Conservation (phyloP, 2,113 vertebrate species). For the Nematolebias whitei region DNA sequence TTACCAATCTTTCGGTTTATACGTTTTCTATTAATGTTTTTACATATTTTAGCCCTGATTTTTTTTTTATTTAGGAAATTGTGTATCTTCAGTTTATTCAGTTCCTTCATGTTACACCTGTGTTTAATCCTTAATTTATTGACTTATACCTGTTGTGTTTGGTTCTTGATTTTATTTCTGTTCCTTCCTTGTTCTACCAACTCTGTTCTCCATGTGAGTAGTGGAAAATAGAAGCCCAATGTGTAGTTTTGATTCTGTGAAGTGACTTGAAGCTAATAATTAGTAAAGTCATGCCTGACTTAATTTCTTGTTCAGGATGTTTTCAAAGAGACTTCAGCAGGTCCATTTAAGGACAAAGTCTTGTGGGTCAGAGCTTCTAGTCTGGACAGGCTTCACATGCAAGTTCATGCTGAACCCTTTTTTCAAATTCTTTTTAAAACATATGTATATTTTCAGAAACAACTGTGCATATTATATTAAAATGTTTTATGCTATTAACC, state of each 20-base stretch:
- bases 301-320: conserved; percentile 6
- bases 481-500: not conserved
- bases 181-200: not conserved
- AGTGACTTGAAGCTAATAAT: not conserved
- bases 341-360: conserved; percentile 59
- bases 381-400: not conserved
- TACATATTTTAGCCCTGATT: too few species aligned
- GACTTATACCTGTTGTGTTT: too few species aligned
- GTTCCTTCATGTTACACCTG: too few species aligned
- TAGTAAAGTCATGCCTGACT: not conserved
- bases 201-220: too few species aligned
- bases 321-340: conserved; percentile 1
- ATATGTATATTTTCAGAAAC: not conserved
- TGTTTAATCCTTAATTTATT: too few species aligned
- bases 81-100: too few species aligned
- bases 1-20: too few species aligned
- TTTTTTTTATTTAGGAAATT: too few species aligned
- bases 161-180: not conserved
- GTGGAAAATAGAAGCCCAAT: too few species aligned
- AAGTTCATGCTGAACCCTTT: too few species aligned
- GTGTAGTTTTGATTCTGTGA: not conserved
- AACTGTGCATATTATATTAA: not conserved
- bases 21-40: too few species aligned
- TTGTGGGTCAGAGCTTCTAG: conserved; percentile 42
- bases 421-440: too few species aligned